Evolutionary conservation across 2,113 vertebrate species (phyloP), one percentile per base, ranked within the genome.

Genomic region (Sinosuthora webbiana): DNA sequence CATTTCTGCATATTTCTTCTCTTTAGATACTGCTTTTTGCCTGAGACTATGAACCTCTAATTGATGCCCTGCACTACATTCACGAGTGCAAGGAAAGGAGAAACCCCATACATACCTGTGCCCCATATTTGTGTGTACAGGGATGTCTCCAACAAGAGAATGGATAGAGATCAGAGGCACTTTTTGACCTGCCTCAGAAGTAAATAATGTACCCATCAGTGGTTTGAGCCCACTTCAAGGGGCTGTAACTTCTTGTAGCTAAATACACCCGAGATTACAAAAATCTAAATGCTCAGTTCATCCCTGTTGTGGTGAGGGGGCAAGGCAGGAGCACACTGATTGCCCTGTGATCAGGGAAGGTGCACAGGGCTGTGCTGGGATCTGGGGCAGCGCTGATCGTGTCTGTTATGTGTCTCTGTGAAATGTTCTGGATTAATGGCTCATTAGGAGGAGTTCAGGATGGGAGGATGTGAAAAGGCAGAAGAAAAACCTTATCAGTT

Each of bases 1-100:
- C 68, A 93, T 78, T 95, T 90, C 83, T 84, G 60, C 30, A 35
- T 56, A 71, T 84, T 94, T 90, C 80, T 82, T 78, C 62, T 77
- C 21, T 86, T 87, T 44, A 90, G 60, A 44, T 28, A 59, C 20
- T 39, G 27, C 15, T 70, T 82, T 90, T 80, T 84, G 41, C 64
- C 22, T 21, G 31, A 64, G 28, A 86, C 41, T 37, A 1, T 24
- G 71, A 86, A 52, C 44, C 11, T 27, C 62, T 63, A 63, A 84
- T 28, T 50, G 35, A 71, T 79, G 62, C 23, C 11, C 57, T 73
- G 55, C 24, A 8, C 31, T 57, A 12, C 44, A 6, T 45, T 59
- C 22, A 14, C 1, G 35, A 53, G 47, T 7, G 13, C 22, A 60
- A 71, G 24, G 22, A 80, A 59, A 78, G 57, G 22, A 74, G 64